phyloP scores from a whole-genome alignment of 2,797 vertebrate genomes.

The Squalus acanthias region DNA sequence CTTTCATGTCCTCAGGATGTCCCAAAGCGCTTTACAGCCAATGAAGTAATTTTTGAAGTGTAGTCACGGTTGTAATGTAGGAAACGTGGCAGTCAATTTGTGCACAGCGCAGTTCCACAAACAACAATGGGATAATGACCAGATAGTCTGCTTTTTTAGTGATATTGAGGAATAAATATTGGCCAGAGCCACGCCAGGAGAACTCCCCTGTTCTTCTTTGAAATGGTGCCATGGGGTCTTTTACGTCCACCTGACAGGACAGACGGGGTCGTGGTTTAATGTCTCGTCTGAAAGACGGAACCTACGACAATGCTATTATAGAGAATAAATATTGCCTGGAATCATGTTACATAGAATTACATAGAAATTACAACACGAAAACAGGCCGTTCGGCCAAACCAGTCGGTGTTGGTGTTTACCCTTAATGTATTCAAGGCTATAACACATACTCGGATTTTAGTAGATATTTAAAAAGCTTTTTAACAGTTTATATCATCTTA shows the following conservation, averaged over 20 bases:
- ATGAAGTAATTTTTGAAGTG: too few relatives aligned
- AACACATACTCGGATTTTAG: background rate
- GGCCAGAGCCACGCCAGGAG: too few relatives aligned
- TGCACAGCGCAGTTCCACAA: too few relatives aligned
- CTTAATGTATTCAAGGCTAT: background rate
- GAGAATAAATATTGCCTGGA: background rate
- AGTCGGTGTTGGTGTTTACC: background rate
- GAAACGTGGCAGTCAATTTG: too few relatives aligned
- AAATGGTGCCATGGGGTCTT: background rate
- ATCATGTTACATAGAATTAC: background rate
- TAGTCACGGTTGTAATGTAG: too few relatives aligned
- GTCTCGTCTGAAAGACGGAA: background rate
- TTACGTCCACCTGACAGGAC: background rate
- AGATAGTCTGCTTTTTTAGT: too few relatives aligned
- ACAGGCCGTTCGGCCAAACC: background rate
- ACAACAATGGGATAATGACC: too few relatives aligned
- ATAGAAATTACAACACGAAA: background rate
- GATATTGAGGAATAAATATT: too few relatives aligned
- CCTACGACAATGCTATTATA: background rate
- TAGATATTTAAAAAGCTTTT: background rate
- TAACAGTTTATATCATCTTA: background rate
- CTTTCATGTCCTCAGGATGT: too few relatives aligned
- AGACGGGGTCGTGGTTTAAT: background rate
- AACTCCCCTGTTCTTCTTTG: too few relatives aligned
- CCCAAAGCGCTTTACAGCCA: too few relatives aligned